A percentile compares a stretch with the other conserved stretches of the same genome.
Evolutionary conservation across 2,797 vertebrate species (phyloP).

Genomic region (Macropodus opercularis): DNA sequence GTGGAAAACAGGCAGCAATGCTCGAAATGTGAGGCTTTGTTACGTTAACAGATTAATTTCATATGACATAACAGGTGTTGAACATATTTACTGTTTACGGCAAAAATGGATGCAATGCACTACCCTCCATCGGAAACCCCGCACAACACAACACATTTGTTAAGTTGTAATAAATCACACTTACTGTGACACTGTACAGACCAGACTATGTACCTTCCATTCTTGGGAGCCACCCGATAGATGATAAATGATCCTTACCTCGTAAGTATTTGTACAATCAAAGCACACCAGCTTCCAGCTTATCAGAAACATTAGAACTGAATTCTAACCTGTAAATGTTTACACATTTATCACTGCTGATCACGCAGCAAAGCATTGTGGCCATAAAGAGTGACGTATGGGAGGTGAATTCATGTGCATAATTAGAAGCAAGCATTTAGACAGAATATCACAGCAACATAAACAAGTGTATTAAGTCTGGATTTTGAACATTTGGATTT

Average conservation of each 20-base stretch:
- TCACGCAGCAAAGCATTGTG: background rate
- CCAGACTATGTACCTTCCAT: conserved; percentile 34
- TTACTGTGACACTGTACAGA: conserved; percentile 18
- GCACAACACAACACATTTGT: conserved; percentile 12
- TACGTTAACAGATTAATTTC: too few relatives aligned
- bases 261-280: conserved; percentile 44
- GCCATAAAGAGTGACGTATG: conserved; percentile 10
- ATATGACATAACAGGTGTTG: too few relatives aligned
- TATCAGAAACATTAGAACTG: conserved; percentile 44
- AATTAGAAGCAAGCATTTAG: background rate
- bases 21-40: too few relatives aligned
- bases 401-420: background rate
- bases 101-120: too few relatives aligned
- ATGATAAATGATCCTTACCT: conserved; percentile 40
- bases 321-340: conserved; percentile 12
- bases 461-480: too few relatives aligned
- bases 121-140: too few relatives aligned
- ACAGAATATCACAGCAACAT: background rate
- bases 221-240: conserved; percentile 30
- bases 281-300: conserved; percentile 32
- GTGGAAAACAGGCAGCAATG: too few relatives aligned
- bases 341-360: conserved; percentile 17
- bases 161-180: conserved; percentile 42
- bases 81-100: too few relatives aligned
- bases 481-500: too few relatives aligned